Percentiles rank a stretch among this genome's conserved stretches.
Evolutionary conservation across 2,113 vertebrate genomes (phyloP).

Genomic region (Podarcis muralis): DNA sequence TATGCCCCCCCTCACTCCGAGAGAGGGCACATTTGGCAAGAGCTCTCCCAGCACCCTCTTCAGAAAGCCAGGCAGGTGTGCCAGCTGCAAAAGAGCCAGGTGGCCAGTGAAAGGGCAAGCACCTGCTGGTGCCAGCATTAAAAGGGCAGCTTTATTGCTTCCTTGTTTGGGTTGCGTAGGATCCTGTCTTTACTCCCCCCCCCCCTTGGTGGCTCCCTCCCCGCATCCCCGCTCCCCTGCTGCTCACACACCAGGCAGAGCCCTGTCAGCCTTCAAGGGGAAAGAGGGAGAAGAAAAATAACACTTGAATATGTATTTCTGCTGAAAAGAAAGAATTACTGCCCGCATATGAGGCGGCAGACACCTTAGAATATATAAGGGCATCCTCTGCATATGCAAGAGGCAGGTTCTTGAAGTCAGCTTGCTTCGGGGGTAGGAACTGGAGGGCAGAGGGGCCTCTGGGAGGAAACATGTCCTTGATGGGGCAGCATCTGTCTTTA

Average conservation of each 20-base stretch:
- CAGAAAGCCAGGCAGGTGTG: background rate
- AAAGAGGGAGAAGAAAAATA: background rate
- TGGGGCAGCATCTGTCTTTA: background rate
- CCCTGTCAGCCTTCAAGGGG: slow-evolving; percentile 1
- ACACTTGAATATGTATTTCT: background rate
- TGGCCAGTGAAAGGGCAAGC: background rate
- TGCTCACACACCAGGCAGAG: background rate
- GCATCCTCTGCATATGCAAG: background rate
- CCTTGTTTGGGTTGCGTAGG: background rate
- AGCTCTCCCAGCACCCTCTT: background rate
- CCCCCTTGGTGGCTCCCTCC: slow-evolving; percentile 32
- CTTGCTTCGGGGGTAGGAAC: background rate
- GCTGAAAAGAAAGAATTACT: background rate
- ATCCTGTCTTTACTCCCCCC: background rate
- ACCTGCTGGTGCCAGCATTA: background rate
- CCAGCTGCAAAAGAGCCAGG: background rate
- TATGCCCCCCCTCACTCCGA: too few species aligned
- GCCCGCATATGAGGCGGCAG: background rate
- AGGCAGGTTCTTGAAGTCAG: background rate
- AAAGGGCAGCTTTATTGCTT: background rate
- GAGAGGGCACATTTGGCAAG: background rate
- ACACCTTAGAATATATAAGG: background rate
- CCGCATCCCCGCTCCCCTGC: slow-evolving; percentile 1
- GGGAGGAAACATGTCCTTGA: background rate
- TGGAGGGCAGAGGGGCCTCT: background rate